A percentile compares a stretch with the other conserved stretches of the same genome.
phyloP scores from a whole-genome alignment of 2,888 invertebrate species.

The Nomada ferruginata region DNA sequence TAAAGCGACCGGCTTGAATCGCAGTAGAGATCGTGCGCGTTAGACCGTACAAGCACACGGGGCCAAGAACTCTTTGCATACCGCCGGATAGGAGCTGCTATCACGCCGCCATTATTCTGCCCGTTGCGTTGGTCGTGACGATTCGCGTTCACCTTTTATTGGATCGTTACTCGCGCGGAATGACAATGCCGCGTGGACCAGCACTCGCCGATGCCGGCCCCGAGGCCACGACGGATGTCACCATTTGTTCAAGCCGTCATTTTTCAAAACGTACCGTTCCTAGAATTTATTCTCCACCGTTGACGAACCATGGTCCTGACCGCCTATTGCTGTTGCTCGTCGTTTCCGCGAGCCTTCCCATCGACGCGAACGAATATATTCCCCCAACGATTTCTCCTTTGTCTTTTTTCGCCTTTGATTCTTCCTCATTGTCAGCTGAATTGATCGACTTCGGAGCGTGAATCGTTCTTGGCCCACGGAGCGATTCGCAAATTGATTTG shows the following conservation, averaged over 20 bases:
- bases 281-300: slow-evolving; percentile 72
- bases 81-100: slow-evolving; percentile 34
- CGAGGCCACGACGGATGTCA: slow-evolving; percentile 73
- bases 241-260: slow-evolving; percentile 76
- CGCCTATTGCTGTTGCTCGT: slow-evolving; percentile 27
- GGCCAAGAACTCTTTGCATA: slow-evolving; percentile 45
- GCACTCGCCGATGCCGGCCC: slow-evolving; percentile 60
- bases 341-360: slow-evolving; percentile 18
- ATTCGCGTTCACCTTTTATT: slow-evolving; percentile 74
- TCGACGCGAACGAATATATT: slow-evolving; percentile 25
- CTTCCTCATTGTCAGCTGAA: neutral
- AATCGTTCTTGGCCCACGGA: neutral
- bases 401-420: neutral
- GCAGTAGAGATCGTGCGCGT: slow-evolving; percentile 13
- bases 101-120: slow-evolving; percentile 58
- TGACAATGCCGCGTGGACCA: slow-evolving; percentile 64
- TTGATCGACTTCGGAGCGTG: slow-evolving; percentile 25
- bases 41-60: slow-evolving; percentile 4
- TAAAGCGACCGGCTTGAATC: slow-evolving; percentile 34
- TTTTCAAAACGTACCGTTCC: slow-evolving; percentile 73
- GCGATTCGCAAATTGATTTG: neutral
- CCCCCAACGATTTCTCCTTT: neutral
- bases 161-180: slow-evolving; percentile 72
- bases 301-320: slow-evolving; percentile 42
- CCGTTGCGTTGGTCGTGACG: slow-evolving; percentile 54